A percentile compares a stretch with the other conserved stretches of the same genome.
These are phyloP conservation scores for Apodemus speciosus DNA, from an alignment of 2,113 vertebrate genomes.

Conservation along the genomic window DNA sequence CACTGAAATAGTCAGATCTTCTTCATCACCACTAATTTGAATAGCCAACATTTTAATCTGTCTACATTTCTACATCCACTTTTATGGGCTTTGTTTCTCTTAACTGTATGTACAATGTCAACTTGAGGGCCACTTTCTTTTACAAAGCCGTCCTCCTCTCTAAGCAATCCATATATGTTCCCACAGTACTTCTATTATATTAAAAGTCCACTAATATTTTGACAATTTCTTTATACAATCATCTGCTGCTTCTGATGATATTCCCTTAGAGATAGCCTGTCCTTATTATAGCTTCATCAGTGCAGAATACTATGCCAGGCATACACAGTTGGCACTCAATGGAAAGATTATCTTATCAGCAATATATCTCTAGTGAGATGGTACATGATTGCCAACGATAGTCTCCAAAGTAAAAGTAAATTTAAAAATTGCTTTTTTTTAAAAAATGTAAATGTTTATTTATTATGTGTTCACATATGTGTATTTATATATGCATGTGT, in stretches of 20 bases:
- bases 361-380: neutral
- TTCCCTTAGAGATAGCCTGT: neutral
- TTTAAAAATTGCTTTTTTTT: neutral
- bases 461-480: no score
- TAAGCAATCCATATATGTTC: constrained; percentile 11
- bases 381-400: constrained; percentile 9
- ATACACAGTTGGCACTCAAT: neutral
- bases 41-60: neutral
- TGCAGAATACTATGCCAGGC: neutral
- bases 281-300: neutral
- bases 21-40: neutral
- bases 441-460: neutral
- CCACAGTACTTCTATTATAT: neutral
- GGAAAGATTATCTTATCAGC: constrained; percentile 51
- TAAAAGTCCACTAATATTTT: neutral
- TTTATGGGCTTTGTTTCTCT: neutral
- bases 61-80: neutral
- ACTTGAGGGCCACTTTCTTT: constrained; percentile 1
- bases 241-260: neutral
- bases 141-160: neutral
- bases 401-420: constrained; percentile 32
- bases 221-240: neutral
- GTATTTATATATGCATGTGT: no score
- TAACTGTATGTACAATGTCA: neutral
- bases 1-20: neutral